Percentiles rank a stretch among this genome's conserved stretches.
Conservation (phyloP, 2,797 vertebrate species). For the Amblyraja radiata region DNA sequence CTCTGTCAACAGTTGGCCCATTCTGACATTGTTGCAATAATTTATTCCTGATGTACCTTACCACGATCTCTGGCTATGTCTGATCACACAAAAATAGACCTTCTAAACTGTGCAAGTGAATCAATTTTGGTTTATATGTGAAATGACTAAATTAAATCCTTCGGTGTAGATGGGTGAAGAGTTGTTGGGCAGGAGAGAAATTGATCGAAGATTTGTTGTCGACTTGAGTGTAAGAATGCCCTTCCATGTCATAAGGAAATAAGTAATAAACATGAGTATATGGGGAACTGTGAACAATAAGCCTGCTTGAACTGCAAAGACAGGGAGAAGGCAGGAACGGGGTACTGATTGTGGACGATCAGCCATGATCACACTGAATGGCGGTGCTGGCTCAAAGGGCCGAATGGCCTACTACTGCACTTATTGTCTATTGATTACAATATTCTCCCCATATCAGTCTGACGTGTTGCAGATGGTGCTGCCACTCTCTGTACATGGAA, state of each 20-base stretch:
- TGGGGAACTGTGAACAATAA: background rate
- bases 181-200: no score
- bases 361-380: no score
- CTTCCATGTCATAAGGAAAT: no score
- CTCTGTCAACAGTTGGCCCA: background rate
- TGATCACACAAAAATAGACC: background rate
- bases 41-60: background rate
- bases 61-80: background rate
- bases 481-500: background rate
- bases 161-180: no score
- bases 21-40: background rate
- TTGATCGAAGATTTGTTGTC: no score
- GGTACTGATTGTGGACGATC: no score
- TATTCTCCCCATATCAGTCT: background rate
- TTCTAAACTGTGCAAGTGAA: background rate
- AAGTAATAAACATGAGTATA: background rate
- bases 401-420: no score
- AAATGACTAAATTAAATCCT: no score
- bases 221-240: no score
- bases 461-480: background rate
- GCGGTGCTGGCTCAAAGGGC: no score
- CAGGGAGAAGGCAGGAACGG: no score
- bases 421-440: background rate
- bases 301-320: background rate
- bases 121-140: no score